Conservation (phyloP, 1,140 invertebrate genomes). For the Drosophila chauvacae region DNA sequence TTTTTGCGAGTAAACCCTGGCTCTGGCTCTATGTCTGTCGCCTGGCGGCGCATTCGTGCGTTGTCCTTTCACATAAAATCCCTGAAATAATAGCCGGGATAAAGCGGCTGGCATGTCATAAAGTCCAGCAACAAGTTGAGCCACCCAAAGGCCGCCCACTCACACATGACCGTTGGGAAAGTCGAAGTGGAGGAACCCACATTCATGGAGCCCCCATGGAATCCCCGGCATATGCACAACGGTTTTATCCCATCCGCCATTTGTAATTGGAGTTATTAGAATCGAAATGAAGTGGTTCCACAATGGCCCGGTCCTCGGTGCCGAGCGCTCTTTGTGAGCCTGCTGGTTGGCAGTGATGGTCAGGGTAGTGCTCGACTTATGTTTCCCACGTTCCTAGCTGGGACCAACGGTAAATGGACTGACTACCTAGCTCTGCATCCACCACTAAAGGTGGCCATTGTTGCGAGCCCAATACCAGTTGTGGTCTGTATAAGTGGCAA, state of each 20-base stretch:
- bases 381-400: not conserved
- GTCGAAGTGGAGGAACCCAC: conserved; percentile 1
- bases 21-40: conserved; percentile 12
- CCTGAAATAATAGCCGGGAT: conserved; percentile 81
- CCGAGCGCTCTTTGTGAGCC: conserved; percentile 13
- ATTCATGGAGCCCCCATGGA: conserved; percentile 13
- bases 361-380: not conserved
- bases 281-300: conserved; percentile 67
- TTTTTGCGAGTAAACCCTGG: conserved; percentile 62
- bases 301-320: conserved; percentile 24
- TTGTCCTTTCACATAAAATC: conserved; percentile 76
- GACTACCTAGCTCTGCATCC: not conserved
- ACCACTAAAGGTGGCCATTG: conserved; percentile 19
- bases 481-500: conserved; percentile 70
- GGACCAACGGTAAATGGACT: not conserved
- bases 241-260: conserved; percentile 69
- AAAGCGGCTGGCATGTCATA: conserved; percentile 71
- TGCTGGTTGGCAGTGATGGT: conserved; percentile 19
- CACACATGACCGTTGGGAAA: conserved; percentile 1
- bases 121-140: conserved; percentile 80
- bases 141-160: conserved; percentile 33
- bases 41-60: conserved; percentile 57
- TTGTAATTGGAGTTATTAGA: conserved; percentile 83
- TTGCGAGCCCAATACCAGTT: conserved; percentile 33
- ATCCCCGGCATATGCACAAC: conserved; percentile 53